These are phyloP conservation scores for Epinotia brunnichana DNA, from an alignment of 2,888 invertebrate species.

Conservation along the genomic window DNA sequence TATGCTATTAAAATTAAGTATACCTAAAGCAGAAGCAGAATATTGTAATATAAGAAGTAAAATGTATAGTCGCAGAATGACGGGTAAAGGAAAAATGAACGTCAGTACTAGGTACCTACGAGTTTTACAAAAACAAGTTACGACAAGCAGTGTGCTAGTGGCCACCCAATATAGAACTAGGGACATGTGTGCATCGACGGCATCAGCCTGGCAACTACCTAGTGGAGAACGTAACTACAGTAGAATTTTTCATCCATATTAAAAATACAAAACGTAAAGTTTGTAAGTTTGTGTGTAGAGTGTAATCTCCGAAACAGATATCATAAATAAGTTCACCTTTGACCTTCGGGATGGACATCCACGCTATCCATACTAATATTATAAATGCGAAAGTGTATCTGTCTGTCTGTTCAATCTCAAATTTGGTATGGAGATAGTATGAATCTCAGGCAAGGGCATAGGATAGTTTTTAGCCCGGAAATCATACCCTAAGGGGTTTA, in stretches of 20 bases:
- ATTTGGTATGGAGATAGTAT: too few species aligned
- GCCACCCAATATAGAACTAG: conserved; percentile 54
- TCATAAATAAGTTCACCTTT: too few species aligned
- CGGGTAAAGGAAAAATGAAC: neutral
- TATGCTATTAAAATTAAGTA: neutral
- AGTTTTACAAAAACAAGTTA: conserved; percentile 32
- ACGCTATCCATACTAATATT: too few species aligned
- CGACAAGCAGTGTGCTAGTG: conserved; percentile 36
- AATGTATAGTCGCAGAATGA: neutral
- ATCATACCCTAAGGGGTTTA: too few species aligned
- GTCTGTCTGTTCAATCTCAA: too few species aligned
- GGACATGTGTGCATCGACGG: conserved; percentile 40
- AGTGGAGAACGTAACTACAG: conserved; percentile 30
- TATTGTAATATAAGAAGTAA: neutral
- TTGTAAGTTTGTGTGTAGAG: too few species aligned
- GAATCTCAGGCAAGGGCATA: too few species aligned
- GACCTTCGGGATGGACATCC: too few species aligned
- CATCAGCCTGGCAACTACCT: conserved; percentile 14
- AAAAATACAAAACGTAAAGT: neutral
- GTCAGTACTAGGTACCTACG: neutral
- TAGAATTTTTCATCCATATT: conserved; percentile 3
- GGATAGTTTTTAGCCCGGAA: too few species aligned
- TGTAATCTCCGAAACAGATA: too few species aligned
- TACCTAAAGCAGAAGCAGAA: neutral
- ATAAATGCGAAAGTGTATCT: too few species aligned